Evolutionary conservation across 2,888 invertebrate species (phyloP).

Genomic region (Stenotaenia linearis): DNA sequence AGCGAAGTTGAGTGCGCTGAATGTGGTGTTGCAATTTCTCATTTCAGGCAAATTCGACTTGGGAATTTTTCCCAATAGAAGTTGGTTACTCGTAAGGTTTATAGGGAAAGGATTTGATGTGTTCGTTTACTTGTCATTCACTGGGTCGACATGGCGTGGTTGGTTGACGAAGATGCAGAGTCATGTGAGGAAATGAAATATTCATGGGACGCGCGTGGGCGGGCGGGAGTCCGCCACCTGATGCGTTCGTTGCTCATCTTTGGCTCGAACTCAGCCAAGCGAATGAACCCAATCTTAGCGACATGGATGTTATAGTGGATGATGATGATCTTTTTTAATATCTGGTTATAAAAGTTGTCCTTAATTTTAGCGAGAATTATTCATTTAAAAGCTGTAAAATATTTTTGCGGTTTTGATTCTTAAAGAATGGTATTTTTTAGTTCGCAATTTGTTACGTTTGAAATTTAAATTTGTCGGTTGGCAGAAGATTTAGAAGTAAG

Average conservation of each 20-base stretch:
- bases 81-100: not conserved
- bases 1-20: not conserved
- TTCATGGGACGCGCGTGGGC: slow-evolving; percentile 11
- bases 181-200: slow-evolving; percentile 21
- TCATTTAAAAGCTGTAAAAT: not conserved
- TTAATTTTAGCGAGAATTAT: not conserved
- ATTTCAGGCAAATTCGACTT: not conserved
- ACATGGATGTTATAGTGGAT: slow-evolving; percentile 5
- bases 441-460: too few species aligned
- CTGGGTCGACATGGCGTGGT: slow-evolving; percentile 13
- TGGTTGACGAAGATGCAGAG: slow-evolving; percentile 12
- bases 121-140: slow-evolving; percentile 26
- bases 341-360: not conserved
- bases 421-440: too few species aligned
- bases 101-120: slow-evolving; percentile 9
- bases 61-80: slow-evolving; percentile 1
- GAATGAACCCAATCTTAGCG: slow-evolving; percentile 5
- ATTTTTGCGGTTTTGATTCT: too few species aligned
- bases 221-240: not conserved
- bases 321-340: slow-evolving; percentile 15
- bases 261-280: not conserved
- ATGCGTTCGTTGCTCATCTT: slow-evolving; percentile 26
- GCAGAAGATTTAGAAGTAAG: not conserved
- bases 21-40: not conserved
- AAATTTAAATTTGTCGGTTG: not conserved